Percentiles rank a stretch among this genome's conserved stretches.
Evolutionary conservation across 2,797 vertebrate genomes (phyloP).

Genomic region (Xenopus petersii): DNA sequence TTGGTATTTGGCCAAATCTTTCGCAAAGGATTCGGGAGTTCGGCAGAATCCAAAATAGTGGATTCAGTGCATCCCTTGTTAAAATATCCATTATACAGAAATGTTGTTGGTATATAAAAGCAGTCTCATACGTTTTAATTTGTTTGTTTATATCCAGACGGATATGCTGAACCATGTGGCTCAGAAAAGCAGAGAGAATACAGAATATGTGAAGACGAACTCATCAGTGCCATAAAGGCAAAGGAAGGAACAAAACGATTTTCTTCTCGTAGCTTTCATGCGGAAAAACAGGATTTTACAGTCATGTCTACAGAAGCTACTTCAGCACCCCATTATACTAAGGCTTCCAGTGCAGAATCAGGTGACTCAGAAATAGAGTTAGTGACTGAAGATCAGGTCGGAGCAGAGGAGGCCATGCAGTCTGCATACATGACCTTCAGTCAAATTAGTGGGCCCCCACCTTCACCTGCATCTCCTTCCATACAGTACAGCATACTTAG

Average conservation of each 20-base stretch:
- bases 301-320: constrained; percentile 46
- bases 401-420: constrained; percentile 64
- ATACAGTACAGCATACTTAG: constrained; percentile 92
- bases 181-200: constrained; percentile 79
- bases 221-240: constrained; percentile 66
- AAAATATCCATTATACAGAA: too few species aligned
- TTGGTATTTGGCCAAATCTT: too few species aligned
- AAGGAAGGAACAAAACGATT: constrained; percentile 63
- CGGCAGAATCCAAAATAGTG: too few species aligned
- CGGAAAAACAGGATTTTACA: constrained; percentile 52
- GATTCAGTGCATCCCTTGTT: too few species aligned
- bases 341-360: constrained; percentile 88
- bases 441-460: constrained; percentile 71
- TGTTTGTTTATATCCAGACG: constrained; percentile 23
- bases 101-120: not conserved
- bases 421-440: constrained; percentile 78
- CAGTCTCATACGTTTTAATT: constrained; percentile 7
- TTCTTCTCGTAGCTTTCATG: constrained; percentile 37
- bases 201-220: constrained; percentile 76
- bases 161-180: constrained; percentile 75
- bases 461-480: constrained; percentile 72
- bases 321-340: constrained; percentile 65
- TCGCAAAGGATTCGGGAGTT: too few species aligned
- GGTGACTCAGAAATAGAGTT: constrained; percentile 96
- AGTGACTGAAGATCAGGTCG: constrained; percentile 85